Percentiles rank a stretch among this genome's conserved stretches.
phyloP scores from a whole-genome alignment of 2,113 vertebrate species.

The Xiphias gladius region DNA sequence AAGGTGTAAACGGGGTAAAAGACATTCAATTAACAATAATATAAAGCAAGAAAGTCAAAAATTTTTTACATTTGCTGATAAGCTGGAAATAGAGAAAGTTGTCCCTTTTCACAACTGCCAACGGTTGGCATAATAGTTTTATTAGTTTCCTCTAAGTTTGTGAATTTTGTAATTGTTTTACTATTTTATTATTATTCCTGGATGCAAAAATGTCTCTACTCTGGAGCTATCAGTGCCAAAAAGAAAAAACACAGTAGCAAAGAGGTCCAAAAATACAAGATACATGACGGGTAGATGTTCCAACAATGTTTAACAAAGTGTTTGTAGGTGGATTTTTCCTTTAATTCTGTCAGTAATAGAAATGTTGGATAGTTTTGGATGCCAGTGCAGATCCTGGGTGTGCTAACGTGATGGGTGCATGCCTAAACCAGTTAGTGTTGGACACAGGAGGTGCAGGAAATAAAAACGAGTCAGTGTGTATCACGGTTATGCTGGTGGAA shows the following conservation, averaged over 20 bases:
- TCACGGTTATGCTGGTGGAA: slow-evolving; percentile 33
- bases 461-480: background rate
- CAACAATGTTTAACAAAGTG: background rate
- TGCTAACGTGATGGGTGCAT: slow-evolving; percentile 23
- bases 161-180: too few relatives aligned
- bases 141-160: too few relatives aligned
- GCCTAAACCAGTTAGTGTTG: slow-evolving; percentile 43
- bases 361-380: background rate
- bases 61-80: too few relatives aligned
- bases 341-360: slow-evolving; percentile 1
- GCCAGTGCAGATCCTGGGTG: slow-evolving; percentile 26
- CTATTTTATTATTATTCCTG: background rate
- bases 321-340: slow-evolving; percentile 20
- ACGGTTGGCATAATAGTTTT: too few relatives aligned
- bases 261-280: background rate
- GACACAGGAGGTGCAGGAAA: slow-evolving; percentile 18
- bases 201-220: background rate
- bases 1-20: too few relatives aligned
- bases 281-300: background rate
- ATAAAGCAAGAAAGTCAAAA: too few relatives aligned
- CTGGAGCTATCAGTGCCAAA: background rate
- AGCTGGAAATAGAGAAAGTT: too few relatives aligned
- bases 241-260: background rate
- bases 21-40: too few relatives aligned
- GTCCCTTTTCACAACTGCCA: too few relatives aligned